Conservation (phyloP, 2,888 invertebrate genomes). For the Drosophila histrio region DNA sequence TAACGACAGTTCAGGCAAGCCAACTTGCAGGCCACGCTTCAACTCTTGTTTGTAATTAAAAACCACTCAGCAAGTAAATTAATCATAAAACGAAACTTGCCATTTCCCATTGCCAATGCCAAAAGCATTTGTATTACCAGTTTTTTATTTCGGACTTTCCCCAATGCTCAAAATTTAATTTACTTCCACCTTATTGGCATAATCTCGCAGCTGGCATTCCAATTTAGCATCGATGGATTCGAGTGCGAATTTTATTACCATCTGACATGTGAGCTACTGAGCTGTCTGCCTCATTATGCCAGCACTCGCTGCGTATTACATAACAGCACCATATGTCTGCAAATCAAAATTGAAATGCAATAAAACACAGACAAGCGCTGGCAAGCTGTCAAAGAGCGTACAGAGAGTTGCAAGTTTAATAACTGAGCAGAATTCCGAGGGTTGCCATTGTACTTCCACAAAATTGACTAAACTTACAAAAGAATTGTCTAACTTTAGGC, state of each 20-base stretch:
- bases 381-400: conserved; percentile 38
- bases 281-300: conserved; percentile 33
- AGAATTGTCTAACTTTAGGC: conserved; percentile 2
- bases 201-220: conserved; percentile 31
- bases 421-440: conserved; percentile 11
- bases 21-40: conserved; percentile 50
- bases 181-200: conserved; percentile 11
- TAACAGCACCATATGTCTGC: conserved; percentile 47
- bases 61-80: conserved; percentile 79
- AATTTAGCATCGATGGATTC: conserved; percentile 23
- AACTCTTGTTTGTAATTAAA: conserved; percentile 79
- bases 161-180: conserved; percentile 56
- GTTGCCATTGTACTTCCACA: conserved; percentile 3
- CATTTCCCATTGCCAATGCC: conserved; percentile 9
- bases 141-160: conserved; percentile 5
- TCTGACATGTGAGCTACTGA: conserved; percentile 50
- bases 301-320: conserved; percentile 11
- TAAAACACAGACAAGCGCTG: conserved; percentile 45
- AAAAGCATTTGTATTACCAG: conserved; percentile 15
- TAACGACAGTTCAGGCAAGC: conserved; percentile 61
- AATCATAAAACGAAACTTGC: conserved; percentile 72
- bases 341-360: conserved; percentile 69
- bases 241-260: conserved; percentile 49
- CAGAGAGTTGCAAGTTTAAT: conserved; percentile 15
- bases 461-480: neutral